phyloP scores from a whole-genome alignment of 2,888 invertebrate genomes.

The Eilema sororculum region DNA sequence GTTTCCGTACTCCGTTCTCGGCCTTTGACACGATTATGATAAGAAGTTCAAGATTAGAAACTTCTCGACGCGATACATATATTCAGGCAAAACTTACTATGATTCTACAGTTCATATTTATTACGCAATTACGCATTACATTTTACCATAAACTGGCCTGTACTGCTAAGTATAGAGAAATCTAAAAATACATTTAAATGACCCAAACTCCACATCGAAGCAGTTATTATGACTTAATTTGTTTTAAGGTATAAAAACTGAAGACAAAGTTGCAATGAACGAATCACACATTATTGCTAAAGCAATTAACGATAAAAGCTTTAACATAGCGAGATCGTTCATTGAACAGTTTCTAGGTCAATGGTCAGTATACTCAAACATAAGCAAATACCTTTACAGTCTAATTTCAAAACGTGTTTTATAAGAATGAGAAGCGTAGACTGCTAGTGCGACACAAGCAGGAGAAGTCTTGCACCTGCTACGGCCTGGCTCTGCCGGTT shows the following conservation, averaged over 20 bases:
- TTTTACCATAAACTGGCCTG: background rate
- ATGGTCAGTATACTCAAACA: background rate
- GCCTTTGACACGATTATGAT: conserved; percentile 8
- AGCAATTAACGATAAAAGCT: conserved; percentile 1
- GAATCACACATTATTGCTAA: background rate
- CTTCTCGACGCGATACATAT: background rate
- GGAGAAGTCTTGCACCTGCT: too few species aligned
- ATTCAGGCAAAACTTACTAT: background rate
- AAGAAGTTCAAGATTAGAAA: conserved; percentile 6
- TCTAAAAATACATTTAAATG: too few species aligned
- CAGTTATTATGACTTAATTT: too few species aligned
- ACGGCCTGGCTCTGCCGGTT: background rate
- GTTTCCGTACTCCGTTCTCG: background rate
- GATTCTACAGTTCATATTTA: background rate
- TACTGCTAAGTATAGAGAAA: too few species aligned
- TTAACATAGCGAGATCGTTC: background rate
- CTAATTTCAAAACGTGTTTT: background rate
- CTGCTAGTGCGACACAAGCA: too few species aligned
- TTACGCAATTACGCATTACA: background rate
- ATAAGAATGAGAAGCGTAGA: background rate
- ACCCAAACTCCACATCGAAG: too few species aligned
- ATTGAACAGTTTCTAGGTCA: background rate
- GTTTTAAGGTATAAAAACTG: background rate
- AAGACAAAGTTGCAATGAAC: background rate
- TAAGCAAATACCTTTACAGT: background rate